Conservation (phyloP, 2,888 invertebrate species). For the Agonopterix heracliana region DNA sequence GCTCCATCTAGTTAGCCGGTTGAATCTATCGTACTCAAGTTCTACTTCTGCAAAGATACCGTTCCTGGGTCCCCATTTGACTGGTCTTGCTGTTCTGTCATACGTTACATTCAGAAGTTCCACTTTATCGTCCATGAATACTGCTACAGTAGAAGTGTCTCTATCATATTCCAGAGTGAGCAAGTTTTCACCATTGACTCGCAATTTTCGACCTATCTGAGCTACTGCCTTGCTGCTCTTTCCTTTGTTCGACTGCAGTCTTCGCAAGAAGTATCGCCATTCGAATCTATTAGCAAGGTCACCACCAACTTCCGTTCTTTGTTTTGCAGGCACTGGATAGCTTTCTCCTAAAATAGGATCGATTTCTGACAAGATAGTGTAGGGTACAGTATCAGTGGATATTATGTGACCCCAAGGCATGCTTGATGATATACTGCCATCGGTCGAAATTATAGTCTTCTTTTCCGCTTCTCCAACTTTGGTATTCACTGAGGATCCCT, state of each 20-base stretch:
- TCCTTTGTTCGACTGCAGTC: conserved; percentile 80
- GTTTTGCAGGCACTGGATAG: conserved; percentile 93
- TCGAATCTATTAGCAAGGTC: conserved; percentile 95
- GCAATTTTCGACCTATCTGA: conserved; percentile 88
- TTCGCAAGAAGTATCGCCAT: conserved; percentile 94
- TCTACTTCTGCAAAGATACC: conserved; percentile 93
- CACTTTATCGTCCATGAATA: conserved; percentile 91
- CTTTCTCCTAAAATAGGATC: conserved; percentile 92
- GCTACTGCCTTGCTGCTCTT: conserved; percentile 81
- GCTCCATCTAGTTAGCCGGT: conserved; percentile 91
- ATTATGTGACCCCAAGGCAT: conserved; percentile 92
- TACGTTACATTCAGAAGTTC: conserved; percentile 91
- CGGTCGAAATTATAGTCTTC: conserved; percentile 85
- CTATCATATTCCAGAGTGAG: conserved; percentile 94
- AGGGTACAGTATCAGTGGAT: conserved; percentile 93
- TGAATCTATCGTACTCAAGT: conserved; percentile 93
- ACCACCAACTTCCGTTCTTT: conserved; percentile 91
- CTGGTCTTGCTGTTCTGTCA: conserved; percentile 88
- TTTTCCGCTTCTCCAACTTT: conserved; percentile 89
- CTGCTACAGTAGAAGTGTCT: conserved; percentile 89
- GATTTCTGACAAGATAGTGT: conserved; percentile 91
- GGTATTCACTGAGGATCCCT: conserved; percentile 89
- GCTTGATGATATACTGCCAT: conserved; percentile 87
- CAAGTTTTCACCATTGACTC: conserved; percentile 94
- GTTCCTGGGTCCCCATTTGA: conserved; percentile 89